Evolutionary conservation across 1,140 invertebrate genomes (phyloP).

Genomic region (Elysia chlorotica): DNA sequence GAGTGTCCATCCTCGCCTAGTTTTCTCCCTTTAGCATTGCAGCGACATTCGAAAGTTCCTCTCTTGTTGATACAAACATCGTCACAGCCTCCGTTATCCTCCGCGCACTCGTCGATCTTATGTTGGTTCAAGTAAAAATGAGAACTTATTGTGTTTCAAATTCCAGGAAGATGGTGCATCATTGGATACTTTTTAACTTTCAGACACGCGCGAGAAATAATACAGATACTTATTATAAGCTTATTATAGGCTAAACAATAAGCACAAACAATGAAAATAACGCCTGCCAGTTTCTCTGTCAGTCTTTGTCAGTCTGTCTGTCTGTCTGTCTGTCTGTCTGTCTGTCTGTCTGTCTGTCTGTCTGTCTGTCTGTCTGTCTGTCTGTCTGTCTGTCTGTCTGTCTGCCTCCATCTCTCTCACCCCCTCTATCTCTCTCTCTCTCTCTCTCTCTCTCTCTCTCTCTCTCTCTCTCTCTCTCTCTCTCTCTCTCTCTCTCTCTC

Average conservation of each 20-base stretch:
- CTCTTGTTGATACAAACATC: slow-evolving; percentile 47
- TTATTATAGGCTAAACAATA: not conserved
- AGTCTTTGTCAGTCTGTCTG: no score
- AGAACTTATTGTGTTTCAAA: no score
- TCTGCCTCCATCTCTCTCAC: not conserved
- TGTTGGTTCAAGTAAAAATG: no score
- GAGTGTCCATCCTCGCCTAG: slow-evolving; percentile 24
- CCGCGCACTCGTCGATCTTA: slow-evolving; percentile 35
- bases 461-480: not conserved
- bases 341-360: not conserved
- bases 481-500: no score
- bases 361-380: not conserved
- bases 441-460: not conserved
- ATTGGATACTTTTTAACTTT: no score
- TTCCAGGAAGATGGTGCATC: no score
- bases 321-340: no score
- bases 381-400: not conserved
- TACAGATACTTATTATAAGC: not conserved
- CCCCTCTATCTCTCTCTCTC: slow-evolving; percentile 3
- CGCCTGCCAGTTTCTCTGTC: no score
- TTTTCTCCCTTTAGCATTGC: slow-evolving; percentile 46
- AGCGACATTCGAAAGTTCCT: slow-evolving; percentile 40
- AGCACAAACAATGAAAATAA: not conserved
- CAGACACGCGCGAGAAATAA: no score
- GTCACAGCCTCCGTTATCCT: slow-evolving; percentile 53